phyloP scores from a whole-genome alignment of 2,797 vertebrate genomes.

The Danio kyathit region DNA sequence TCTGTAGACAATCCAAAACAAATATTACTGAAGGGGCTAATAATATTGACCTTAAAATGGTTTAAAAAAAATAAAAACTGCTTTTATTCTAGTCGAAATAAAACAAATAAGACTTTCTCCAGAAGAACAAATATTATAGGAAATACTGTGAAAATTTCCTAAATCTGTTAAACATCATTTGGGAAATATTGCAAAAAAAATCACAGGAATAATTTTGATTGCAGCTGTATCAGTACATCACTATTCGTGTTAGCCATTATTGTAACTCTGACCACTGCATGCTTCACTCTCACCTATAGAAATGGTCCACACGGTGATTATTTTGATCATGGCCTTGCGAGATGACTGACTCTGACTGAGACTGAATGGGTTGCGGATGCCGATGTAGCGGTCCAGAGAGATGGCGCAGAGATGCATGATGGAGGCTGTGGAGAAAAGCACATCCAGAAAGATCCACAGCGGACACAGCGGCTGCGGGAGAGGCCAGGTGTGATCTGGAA shows the following conservation, averaged over 20 bases:
- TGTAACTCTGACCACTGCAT: neutral
- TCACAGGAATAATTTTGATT: too few species aligned
- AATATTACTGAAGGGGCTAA: too few species aligned
- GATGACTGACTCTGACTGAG: constrained; percentile 87
- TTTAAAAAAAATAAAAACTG: too few species aligned
- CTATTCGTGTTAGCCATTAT: too few species aligned
- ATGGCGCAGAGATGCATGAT: constrained; percentile 92
- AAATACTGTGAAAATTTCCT: too few species aligned
- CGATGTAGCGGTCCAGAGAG: constrained; percentile 88
- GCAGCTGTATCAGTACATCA: neutral
- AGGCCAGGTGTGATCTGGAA: constrained; percentile 86
- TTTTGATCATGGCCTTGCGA: constrained; percentile 89
- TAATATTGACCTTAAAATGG: too few species aligned
- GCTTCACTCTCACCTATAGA: constrained; percentile 80
- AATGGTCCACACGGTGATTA: constrained; percentile 88
- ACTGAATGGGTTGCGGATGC: constrained; percentile 89
- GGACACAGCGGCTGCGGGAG: constrained; percentile 85
- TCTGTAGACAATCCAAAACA: too few species aligned
- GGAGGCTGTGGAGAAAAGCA: constrained; percentile 89
- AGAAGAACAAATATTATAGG: too few species aligned
- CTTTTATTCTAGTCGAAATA: too few species aligned
- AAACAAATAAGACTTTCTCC: too few species aligned
- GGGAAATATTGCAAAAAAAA: too few species aligned
- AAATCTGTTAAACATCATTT: too few species aligned
- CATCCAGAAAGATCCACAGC: constrained; percentile 89